Evolutionary conservation across 2,113 vertebrate genomes (phyloP).

Genomic region (Entelurus aequoreus): DNA sequence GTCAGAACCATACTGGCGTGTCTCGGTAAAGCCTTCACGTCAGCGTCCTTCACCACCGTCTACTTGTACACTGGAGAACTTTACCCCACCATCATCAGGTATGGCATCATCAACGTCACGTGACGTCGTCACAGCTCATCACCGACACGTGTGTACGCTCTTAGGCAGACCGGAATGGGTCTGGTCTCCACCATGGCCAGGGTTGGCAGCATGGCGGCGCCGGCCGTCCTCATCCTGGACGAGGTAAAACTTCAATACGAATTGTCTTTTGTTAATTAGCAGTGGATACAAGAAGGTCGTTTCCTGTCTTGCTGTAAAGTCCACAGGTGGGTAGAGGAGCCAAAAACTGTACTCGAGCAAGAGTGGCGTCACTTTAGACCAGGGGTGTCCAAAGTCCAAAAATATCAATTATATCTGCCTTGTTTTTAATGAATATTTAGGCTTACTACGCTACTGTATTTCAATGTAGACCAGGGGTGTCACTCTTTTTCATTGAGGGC

Average conservation of each 20-base stretch:
- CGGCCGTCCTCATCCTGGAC: constrained; percentile 80
- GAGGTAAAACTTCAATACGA: constrained; percentile 54
- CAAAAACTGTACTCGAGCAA: too few relatives aligned
- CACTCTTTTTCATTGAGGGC: too few relatives aligned
- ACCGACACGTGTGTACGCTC: neutral
- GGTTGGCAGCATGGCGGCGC: constrained; percentile 84
- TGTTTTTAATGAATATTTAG: too few relatives aligned
- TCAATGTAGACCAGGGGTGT: too few relatives aligned
- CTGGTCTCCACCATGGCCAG: constrained; percentile 85
- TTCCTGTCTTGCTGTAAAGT: too few relatives aligned
- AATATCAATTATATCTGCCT: too few relatives aligned
- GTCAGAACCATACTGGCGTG: constrained; percentile 68
- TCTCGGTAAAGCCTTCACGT: constrained; percentile 75
- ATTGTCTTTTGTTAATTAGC: too few relatives aligned
- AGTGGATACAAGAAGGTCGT: too few relatives aligned
- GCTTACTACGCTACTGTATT: too few relatives aligned
- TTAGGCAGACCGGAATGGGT: constrained; percentile 87
- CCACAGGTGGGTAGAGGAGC: too few relatives aligned
- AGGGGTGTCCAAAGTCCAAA: too few relatives aligned
- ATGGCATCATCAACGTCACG: neutral
- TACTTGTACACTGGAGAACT: constrained; percentile 72
- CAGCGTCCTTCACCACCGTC: constrained; percentile 65
- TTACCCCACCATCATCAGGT: constrained; percentile 78
- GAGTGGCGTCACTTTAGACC: too few relatives aligned
- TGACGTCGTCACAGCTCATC: neutral